Evolutionary conservation across 2,797 vertebrate genomes (phyloP), one percentile per base, ranked within the genome.

Genomic region (Mallotus villosus): DNA sequence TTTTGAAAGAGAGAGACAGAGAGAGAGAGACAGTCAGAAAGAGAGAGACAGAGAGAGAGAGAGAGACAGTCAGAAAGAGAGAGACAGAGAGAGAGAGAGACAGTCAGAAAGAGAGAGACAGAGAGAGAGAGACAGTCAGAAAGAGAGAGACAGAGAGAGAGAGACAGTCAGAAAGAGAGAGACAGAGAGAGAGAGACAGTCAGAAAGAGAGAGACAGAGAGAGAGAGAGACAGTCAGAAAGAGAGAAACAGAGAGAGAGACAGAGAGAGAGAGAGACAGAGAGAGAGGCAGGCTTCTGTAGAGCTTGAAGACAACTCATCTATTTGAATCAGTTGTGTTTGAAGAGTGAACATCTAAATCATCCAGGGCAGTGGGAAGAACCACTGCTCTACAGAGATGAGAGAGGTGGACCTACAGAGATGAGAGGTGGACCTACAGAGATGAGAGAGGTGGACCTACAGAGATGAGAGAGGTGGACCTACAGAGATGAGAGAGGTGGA

Each of bases 121-220:
- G 21, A 12, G 22, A 60, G 21, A 25, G 58, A 25, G 58, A 60
- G 58, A 60, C 16, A 60, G 22, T 25, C 21, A 4, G 24, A 27
- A 71, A 74, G 75, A 76, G 74, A 68, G 77, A 72, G 21, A 70
- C 57, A 55, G 55, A 11, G 9, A 46, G 49, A 37, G 63, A 27
- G 70, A 79, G 59, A 78, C 53, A 75, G 46, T 25, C 11, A 17
- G 46, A n/a, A 24, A n/a, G 16, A 49, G 67, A 63, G 68, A 25
- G 22, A 53, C 29, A 37, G 8, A 63, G 3, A 14, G 19, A 63
- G 46, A 53, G 0, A 37, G 21, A 61, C 27, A 24, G 9, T 11
- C 7, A 49, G n/a, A 22, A 14, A 51, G 9, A 55, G 53, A 55
- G 53, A 55, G 53, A 55, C 2, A 55, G 5, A 55, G 53, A 19